Percentiles rank a stretch among this genome's conserved stretches.
Evolutionary conservation across 2,888 invertebrate species (phyloP).

Genomic region (Peribatodes rhomboidaria): DNA sequence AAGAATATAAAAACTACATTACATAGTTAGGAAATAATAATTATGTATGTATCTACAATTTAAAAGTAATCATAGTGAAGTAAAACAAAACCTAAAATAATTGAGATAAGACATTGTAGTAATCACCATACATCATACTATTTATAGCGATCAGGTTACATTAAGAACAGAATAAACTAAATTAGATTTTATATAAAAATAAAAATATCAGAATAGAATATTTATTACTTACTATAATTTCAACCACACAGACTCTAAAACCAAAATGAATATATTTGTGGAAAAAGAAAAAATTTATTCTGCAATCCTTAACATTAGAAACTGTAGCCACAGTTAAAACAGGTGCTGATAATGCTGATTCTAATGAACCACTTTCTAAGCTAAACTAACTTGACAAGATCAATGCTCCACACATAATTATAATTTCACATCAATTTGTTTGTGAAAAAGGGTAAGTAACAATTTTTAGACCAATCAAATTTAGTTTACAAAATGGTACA

Average conservation of each 20-base stretch:
- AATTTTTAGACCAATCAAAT: too few species aligned
- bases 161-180: conserved; percentile 11
- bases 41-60: not conserved
- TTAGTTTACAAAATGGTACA: too few species aligned
- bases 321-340: not conserved
- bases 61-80: not conserved
- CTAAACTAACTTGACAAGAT: too few species aligned
- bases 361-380: too few species aligned
- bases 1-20: not conserved
- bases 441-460: too few species aligned
- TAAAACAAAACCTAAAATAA: not conserved
- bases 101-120: not conserved
- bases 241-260: too few species aligned
- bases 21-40: not conserved
- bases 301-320: conserved; percentile 10
- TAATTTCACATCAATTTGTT: too few species aligned
- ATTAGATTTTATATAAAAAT: conserved; percentile 33
- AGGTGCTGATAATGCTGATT: not conserved
- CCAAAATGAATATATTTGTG: not conserved
- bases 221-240: too few species aligned
- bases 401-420: too few species aligned
- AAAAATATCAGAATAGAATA: conserved; percentile 27
- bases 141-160: not conserved
- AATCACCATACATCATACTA: not conserved
- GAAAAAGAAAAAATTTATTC: not conserved